Base-by-base conservation (phyloP, 2,113 vertebrate genomes). In the Acrocephalus kingi region DNA sequence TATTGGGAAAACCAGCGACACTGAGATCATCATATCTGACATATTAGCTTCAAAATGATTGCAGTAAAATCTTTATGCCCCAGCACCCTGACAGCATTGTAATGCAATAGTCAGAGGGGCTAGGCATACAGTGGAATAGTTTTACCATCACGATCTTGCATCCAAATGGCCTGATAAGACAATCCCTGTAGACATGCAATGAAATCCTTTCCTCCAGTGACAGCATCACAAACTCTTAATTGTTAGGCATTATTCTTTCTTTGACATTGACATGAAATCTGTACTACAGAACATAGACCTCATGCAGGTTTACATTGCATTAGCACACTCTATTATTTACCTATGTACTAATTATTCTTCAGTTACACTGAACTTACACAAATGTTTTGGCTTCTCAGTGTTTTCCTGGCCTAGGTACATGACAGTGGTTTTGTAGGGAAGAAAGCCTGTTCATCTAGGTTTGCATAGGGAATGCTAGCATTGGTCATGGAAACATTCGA, bases 151-250 rank as follows among this genome's bases (percentile, higher is more conserved):
- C 84, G 75, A 75, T 95, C 91, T 84, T 88, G 87, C 93, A 96
- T 95, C 84, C 94, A 97, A 97, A 96, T 95, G 93, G 95, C 96
- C 82, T 97, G 82, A 97, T 94, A 96, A 96, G 87, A 85, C 61
- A 74, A 93, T 96, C 96, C 93, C 96, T 94, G 64, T 87, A 94
- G 94, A 96, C 91, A 41, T 49, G 87, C 92, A 94, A 87, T 96
- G 94, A 95, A 97, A 96, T 85, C 71, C 81, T 93, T 92, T 94
- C 71, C 77, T 94, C 88, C 68, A 52, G 83, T 91, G 80, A 84
- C 94, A 96, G 93, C 83, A 84, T 96, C 87, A 85, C 91, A 95
- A 96, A 94, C 62, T 82, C 83, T 95, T 95, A 95, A 94, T 93
- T 96, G 94, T 93, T 89, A 94, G 74, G 77, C 80, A 84, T 93